These are phyloP conservation scores for Nestor notabilis DNA, from an alignment of 2,113 vertebrate species.

Conservation along the genomic window DNA sequence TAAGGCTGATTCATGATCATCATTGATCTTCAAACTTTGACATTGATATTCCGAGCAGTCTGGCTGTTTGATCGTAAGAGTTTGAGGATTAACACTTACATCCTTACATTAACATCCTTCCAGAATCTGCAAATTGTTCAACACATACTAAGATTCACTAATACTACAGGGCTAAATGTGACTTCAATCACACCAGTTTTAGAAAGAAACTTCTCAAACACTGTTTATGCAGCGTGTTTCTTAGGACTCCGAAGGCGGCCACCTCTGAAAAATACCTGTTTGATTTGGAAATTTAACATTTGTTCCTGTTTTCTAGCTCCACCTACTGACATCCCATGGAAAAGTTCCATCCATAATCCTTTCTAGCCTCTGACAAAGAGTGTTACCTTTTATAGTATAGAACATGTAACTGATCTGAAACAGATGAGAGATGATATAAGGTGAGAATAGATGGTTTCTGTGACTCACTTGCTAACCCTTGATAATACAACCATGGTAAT, in stretches of 20 bases:
- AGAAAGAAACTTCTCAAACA: neutral
- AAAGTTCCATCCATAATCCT: neutral
- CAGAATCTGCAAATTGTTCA: neutral
- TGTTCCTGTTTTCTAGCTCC: neutral
- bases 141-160: neutral
- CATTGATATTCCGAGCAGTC: accelerated
- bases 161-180: neutral
- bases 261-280: neutral
- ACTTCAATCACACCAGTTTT: neutral
- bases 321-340: neutral
- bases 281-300: neutral
- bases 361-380: neutral
- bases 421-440: neutral
- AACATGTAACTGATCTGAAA: neutral
- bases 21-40: neutral
- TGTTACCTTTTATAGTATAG: no score
- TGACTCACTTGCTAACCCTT: neutral
- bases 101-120: neutral
- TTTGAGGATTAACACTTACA: neutral
- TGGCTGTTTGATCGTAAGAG: neutral
- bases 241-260: neutral
- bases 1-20: neutral
- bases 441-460: neutral
- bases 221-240: neutral
- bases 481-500: neutral